A percentile compares a stretch with the other conserved stretches of the same genome.
phyloP scores from a whole-genome alignment of 2,888 invertebrate genomes.

The Phengaris arion region DNA sequence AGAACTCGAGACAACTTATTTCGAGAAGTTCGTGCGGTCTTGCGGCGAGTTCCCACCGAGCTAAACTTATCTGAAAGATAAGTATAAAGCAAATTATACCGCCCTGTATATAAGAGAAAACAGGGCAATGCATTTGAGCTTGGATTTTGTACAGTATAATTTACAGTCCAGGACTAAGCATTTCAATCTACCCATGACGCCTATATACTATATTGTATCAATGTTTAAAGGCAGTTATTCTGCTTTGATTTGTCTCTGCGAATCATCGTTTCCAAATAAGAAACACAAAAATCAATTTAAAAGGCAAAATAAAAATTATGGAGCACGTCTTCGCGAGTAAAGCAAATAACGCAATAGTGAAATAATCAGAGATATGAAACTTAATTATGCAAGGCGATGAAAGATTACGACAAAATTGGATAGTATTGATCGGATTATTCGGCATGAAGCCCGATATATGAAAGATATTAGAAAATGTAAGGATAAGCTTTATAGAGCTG shows the following conservation, averaged over 20 bases:
- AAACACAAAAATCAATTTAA: background rate
- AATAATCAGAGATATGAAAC: too few species aligned
- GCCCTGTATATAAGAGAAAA: background rate
- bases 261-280: background rate
- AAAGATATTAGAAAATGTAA: constrained; percentile 20
- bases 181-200: too few species aligned
- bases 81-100: constrained; percentile 24
- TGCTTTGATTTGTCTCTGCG: background rate
- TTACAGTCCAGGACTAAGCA: too few species aligned
- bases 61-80: constrained; percentile 22
- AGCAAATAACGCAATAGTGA: background rate
- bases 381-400: constrained; percentile 14
- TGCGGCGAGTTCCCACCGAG: constrained; percentile 21
- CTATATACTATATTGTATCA: background rate
- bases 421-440: constrained; percentile 17
- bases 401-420: background rate
- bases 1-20: constrained; percentile 32
- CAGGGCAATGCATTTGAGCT: background rate
- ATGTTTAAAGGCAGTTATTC: background rate
- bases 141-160: background rate
- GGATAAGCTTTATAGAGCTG: constrained; percentile 23
- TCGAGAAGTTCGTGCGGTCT: constrained; percentile 27
- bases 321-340: background rate
- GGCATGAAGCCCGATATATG: constrained; percentile 16
- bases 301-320: background rate